These are phyloP conservation scores for Callyntrura guangdongensis DNA, from an alignment of 2,888 invertebrate genomes.

Conservation along the genomic window DNA sequence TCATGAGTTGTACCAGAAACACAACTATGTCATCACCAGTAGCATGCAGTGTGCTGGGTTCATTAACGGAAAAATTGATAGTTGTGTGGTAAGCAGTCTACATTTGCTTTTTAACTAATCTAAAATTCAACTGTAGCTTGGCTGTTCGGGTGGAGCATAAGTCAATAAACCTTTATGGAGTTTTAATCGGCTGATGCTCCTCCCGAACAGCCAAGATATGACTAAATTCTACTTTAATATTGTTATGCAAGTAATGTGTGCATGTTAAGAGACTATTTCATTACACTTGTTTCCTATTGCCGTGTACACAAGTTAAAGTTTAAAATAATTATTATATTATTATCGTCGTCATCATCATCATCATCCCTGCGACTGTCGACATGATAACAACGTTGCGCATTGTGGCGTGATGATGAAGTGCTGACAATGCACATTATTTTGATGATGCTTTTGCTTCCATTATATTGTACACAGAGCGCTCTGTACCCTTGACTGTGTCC, in stretches of 20 bases:
- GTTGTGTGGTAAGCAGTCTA: constrained; percentile 80
- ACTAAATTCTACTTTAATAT: too few relatives aligned
- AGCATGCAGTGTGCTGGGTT: constrained; percentile 84
- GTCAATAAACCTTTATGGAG: too few relatives aligned
- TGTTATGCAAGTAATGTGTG: background rate
- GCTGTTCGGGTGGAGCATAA: too few relatives aligned
- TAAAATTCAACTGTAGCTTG: too few relatives aligned
- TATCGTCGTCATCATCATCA: too few relatives aligned
- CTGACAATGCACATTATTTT: constrained; percentile 33
- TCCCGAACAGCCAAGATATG: too few relatives aligned
- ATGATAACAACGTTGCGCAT: background rate
- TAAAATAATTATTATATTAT: too few relatives aligned
- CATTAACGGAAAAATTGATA: constrained; percentile 80
- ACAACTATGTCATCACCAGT: constrained; percentile 78
- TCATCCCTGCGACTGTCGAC: background rate
- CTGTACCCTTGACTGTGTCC: background rate
- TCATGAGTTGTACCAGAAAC: constrained; percentile 78
- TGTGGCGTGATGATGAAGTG: constrained; percentile 12
- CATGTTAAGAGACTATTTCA: background rate
- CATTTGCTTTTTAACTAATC: background rate
- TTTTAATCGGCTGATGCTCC: too few relatives aligned
- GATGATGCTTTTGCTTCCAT: background rate
- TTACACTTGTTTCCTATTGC: too few relatives aligned
- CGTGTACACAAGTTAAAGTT: too few relatives aligned
- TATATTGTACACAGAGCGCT: background rate